These are phyloP conservation scores for Daphoenositta chrysoptera DNA, from an alignment of 2,113 vertebrate genomes.

Conservation along the genomic window DNA sequence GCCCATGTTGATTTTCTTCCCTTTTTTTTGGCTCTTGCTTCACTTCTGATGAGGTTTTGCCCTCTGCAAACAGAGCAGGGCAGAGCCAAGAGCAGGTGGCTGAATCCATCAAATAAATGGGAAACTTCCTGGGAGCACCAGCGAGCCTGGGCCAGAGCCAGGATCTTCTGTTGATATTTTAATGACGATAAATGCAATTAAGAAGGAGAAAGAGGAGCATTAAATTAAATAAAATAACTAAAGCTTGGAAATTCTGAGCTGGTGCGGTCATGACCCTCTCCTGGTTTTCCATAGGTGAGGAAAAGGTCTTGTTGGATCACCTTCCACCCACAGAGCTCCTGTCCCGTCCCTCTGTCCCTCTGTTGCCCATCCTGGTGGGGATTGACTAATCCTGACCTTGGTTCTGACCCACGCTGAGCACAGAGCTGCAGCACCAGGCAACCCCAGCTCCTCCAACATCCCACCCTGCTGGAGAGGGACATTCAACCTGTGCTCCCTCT, in stretches of 20 bases:
- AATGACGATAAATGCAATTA: constrained; percentile 41
- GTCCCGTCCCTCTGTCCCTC: not conserved
- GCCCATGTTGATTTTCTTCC: not conserved
- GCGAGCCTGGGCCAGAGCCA: constrained; percentile 31
- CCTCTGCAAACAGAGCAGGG: not conserved
- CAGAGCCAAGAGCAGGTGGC: constrained; percentile 44
- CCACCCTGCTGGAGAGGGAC: fast-evolving
- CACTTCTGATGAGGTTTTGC: not conserved
- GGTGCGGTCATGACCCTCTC: not conserved
- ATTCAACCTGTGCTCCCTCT: fast-evolving
- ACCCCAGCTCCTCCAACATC: not conserved
- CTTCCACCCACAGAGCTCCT: not conserved
- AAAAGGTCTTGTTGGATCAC: not conserved
- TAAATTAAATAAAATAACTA: constrained; percentile 25
- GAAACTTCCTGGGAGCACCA: constrained; percentile 16
- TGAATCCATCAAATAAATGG: constrained; percentile 30
- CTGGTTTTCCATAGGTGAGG: not conserved
- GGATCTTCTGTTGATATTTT: constrained; percentile 47
- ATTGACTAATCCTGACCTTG: not conserved
- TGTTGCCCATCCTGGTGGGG: not conserved
- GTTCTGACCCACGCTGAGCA: fast-evolving
- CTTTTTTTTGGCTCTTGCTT: not conserved
- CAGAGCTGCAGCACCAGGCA: not conserved
- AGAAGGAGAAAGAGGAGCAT: constrained; percentile 13
- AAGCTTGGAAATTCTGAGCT: not conserved